Evolutionary conservation across 2,888 invertebrate species (phyloP), one percentile per base, ranked within the genome.

Genomic region (Noctua janthina): DNA sequence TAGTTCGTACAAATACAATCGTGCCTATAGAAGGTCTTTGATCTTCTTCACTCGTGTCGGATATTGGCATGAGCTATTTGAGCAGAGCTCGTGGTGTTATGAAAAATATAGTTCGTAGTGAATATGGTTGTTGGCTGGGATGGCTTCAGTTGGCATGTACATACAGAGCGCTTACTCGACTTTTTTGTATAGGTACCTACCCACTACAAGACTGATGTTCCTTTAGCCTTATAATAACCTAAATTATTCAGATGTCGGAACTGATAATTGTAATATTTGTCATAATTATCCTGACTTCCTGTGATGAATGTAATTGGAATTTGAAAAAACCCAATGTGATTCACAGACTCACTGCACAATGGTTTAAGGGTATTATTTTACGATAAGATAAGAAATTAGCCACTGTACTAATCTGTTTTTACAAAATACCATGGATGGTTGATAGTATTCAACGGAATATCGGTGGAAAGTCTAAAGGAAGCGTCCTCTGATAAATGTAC

Each of bases 401-500:
- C 81, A 87, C 82, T 83, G 85, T 79, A 89, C 86, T 94, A 94
- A 95, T 95, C 94, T 93, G 89, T 92, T 93, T 91, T 89, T 92
- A 86, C 79, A 90, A 93, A 94, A 93, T 92, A 90, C 92, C 90
- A 89, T 87, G 86, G 84, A 70, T 71, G 81, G 76, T 86, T 92
- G 95, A 95, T 95, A 95, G 88, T 91, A 94, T 95, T 95, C 94
- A 93, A 68, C 89, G 90, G 91, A 92, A 93, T 93, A 94, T 95
- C 94, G 82, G 90, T 92, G 93, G 92, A 93, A 94, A 94, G 92
- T 91, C 91, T 91, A 87, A 76, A 86, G 85, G 85, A 86, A 86
- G 92, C 91, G 94, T 95, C 94, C 94, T 93, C 88, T 93, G 95
- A 96, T 96, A 95, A 92, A 85, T 83, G 88, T 82, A 91, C 94